phyloP scores from a whole-genome alignment of 2,888 invertebrate species.

The Pollenia angustigena region DNA sequence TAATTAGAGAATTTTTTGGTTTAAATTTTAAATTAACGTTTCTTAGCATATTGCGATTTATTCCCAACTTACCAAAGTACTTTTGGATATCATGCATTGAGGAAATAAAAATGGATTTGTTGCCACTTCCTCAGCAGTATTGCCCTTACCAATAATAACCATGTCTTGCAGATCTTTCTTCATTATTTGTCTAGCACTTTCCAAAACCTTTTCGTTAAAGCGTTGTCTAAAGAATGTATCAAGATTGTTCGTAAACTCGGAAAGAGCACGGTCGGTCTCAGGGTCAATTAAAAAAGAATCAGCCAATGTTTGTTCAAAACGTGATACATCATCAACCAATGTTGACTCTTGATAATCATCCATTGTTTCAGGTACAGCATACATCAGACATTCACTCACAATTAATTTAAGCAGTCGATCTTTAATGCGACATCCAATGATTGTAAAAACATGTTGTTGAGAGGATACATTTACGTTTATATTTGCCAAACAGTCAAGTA shows the following conservation, averaged over 20 bases:
- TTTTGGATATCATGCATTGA: constrained; percentile 83
- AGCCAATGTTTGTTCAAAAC: constrained; percentile 88
- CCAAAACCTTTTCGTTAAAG: constrained; percentile 89
- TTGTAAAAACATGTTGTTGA: constrained; percentile 80
- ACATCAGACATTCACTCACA: constrained; percentile 89
- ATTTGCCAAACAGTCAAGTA: constrained; percentile 79
- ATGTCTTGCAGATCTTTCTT: constrained; percentile 92
- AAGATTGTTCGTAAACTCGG: constrained; percentile 89
- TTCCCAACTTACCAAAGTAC: constrained; percentile 82
- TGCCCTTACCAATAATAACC: constrained; percentile 86
- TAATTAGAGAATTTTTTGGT: no score
- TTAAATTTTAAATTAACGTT: no score
- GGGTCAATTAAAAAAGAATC: constrained; percentile 86
- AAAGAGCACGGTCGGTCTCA: constrained; percentile 86
- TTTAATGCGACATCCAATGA: constrained; percentile 86
- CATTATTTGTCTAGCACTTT: constrained; percentile 89
- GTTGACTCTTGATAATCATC: constrained; percentile 88
- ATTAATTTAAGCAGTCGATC: constrained; percentile 87
- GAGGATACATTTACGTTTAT: constrained; percentile 81
- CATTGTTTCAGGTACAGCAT: constrained; percentile 91
- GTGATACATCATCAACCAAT: constrained; percentile 87
- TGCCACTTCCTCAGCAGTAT: constrained; percentile 76
- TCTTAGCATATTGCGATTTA: no score
- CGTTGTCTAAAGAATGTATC: constrained; percentile 91
- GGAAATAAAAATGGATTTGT: constrained; percentile 82